These are phyloP conservation scores for Drosophila gaucha DNA, from an alignment of 2,888 invertebrate genomes.

Conservation along the genomic window DNA sequence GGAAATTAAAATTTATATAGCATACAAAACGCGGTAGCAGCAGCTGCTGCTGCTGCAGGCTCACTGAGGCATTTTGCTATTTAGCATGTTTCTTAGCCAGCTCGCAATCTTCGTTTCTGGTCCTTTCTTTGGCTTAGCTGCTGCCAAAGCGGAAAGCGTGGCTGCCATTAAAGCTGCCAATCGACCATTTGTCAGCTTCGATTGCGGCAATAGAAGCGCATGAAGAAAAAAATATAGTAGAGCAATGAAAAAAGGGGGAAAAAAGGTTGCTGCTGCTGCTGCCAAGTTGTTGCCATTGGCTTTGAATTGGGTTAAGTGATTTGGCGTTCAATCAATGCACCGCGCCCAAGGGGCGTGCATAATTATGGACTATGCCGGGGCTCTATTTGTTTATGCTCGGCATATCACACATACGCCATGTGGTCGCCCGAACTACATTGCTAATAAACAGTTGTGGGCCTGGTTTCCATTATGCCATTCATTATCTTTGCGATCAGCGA, in stretches of 20 bases:
- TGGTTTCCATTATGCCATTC: constrained; percentile 54
- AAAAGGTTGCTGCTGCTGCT: constrained; percentile 34
- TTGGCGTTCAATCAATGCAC: constrained; percentile 70
- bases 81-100: constrained; percentile 64
- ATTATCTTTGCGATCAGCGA: constrained; percentile 64
- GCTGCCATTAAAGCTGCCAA: constrained; percentile 76
- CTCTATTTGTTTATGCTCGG: constrained; percentile 56
- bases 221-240: not conserved
- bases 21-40: constrained; percentile 53
- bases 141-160: constrained; percentile 67
- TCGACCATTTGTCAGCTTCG: constrained; percentile 75
- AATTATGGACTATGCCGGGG: constrained; percentile 52
- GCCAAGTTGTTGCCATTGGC: constrained; percentile 71
- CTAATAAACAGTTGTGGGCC: constrained; percentile 61
- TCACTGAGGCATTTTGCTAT: constrained; percentile 56
- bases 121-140: constrained; percentile 14
- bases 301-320: constrained; percentile 76
- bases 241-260: not conserved
- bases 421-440: constrained; percentile 29
- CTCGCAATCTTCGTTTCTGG: constrained; percentile 13
- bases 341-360: constrained; percentile 37
- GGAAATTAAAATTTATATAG: constrained; percentile 76
- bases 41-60: constrained; percentile 44
- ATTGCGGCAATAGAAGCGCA: constrained; percentile 43
- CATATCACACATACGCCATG: constrained; percentile 54